Conservation (phyloP, 37 sponge, comb jelly and placozoan genomes). For the Halisarca cf. caerulea region DNA sequence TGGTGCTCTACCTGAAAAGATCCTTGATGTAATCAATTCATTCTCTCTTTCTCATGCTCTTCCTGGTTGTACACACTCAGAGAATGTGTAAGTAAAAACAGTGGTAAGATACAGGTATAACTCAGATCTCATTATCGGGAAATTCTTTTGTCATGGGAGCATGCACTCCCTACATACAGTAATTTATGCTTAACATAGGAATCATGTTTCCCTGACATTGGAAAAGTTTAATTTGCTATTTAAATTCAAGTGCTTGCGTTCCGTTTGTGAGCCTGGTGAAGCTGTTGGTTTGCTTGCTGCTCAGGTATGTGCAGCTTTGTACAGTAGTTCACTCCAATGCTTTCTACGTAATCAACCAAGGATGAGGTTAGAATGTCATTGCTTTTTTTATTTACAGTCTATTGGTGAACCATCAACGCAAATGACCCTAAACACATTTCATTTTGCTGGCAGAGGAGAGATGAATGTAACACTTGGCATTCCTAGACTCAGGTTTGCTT, state of each 20-base stretch:
- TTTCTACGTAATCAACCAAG: too few species aligned
- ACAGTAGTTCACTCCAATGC: too few species aligned
- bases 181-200: background rate
- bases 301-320: slow-evolving; percentile 48
- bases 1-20: slow-evolving; percentile 78
- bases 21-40: slow-evolving; percentile 32
- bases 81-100: background rate
- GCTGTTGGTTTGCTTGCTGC: slow-evolving; percentile 94
- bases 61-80: background rate
- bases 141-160: background rate
- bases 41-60: slow-evolving; percentile 31
- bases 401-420: slow-evolving; percentile 99
- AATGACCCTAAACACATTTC: slow-evolving; percentile 99
- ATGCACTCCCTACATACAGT: background rate
- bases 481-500: slow-evolving; percentile 79
- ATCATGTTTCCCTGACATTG: slow-evolving; percentile 20
- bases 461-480: slow-evolving; percentile 99
- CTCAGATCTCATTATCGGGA: too few species aligned
- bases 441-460: slow-evolving; percentile 97
- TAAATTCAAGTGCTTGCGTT: slow-evolving; percentile 73
- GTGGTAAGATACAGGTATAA: too few species aligned
- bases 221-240: slow-evolving; percentile 73
- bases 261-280: slow-evolving; percentile 91
- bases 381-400: slow-evolving; percentile 42
- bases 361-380: too few species aligned